Percentiles rank a stretch among this genome's conserved stretches.
These are phyloP conservation scores for Lynx canadensis DNA, from an alignment of 2,113 vertebrate genomes.

Conservation along the genomic window DNA sequence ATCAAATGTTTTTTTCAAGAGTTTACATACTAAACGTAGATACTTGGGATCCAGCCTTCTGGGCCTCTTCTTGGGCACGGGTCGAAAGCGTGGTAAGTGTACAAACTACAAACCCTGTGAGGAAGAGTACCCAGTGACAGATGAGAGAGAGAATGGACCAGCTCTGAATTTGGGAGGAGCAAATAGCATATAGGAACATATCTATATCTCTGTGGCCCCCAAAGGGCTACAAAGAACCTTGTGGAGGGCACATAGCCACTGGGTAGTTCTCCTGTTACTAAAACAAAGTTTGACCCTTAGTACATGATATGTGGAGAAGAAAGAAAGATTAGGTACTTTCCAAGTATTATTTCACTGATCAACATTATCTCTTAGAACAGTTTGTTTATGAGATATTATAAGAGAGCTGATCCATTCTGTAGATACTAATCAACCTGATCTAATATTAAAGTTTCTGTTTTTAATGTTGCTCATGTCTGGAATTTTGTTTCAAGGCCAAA, in stretches of 20 bases:
- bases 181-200: background rate
- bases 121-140: background rate
- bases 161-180: background rate
- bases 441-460: constrained; percentile 42
- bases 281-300: background rate
- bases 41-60: background rate
- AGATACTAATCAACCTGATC: background rate
- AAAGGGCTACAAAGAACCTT: background rate
- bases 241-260: background rate
- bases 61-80: background rate
- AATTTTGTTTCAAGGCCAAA: constrained; percentile 30
- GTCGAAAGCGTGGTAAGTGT: background rate
- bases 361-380: background rate
- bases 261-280: background rate
- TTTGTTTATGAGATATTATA: background rate
- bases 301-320: background rate
- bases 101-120: background rate
- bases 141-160: background rate
- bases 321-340: background rate
- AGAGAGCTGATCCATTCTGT: background rate
- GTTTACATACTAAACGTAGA: background rate
- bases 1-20: background rate
- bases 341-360: background rate
- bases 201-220: background rate
- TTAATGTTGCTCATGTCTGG: background rate